Percentiles rank a stretch among this genome's conserved stretches.
phyloP scores from a whole-genome alignment of 2,113 vertebrate genomes.

The Stomatorhinus ivindoensis region DNA sequence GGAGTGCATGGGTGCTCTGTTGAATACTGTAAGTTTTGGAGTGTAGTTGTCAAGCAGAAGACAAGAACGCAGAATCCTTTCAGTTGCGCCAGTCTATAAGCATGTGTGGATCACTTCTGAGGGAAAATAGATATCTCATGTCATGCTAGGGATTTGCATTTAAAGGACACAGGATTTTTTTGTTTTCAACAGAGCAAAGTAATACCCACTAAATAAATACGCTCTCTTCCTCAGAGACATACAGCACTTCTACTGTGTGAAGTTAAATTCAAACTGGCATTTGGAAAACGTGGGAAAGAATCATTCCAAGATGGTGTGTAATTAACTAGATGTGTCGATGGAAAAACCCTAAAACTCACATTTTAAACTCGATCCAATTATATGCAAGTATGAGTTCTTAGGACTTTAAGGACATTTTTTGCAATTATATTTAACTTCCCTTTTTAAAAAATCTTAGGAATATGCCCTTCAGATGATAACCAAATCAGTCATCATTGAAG shows the following conservation, averaged over 20 bases:
- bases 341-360: neutral
- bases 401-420: neutral
- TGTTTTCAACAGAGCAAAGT: neutral
- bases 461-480: conserved; percentile 11
- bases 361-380: neutral
- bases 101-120: neutral
- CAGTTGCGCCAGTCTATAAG: neutral
- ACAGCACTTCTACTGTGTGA: neutral
- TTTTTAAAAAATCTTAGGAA: neutral
- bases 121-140: neutral
- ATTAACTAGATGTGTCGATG: neutral
- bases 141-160: neutral
- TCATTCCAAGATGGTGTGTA: neutral
- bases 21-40: neutral
- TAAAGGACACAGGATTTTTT: neutral
- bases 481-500: conserved; percentile 8
- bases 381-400: neutral
- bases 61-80: neutral
- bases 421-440: conserved; percentile 7
- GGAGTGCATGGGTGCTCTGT: neutral
- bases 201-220: neutral
- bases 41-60: neutral
- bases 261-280: neutral
- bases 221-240: neutral
- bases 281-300: neutral